phyloP scores from a whole-genome alignment of 2,888 invertebrate species.

The Cryptocephalus moraei region DNA sequence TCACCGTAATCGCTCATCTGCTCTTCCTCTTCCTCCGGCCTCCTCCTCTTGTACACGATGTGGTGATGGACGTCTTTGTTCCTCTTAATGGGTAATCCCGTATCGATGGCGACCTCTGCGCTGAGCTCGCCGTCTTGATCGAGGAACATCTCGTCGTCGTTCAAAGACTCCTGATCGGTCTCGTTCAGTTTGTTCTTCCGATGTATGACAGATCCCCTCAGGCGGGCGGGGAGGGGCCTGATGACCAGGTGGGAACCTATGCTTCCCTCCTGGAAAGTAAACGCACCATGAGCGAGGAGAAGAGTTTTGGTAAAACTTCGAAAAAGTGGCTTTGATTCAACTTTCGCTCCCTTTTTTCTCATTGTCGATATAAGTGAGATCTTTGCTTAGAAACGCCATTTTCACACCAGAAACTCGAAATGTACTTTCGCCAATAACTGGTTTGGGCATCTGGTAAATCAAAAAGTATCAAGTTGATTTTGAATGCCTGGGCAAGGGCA shows the following conservation, averaged over 20 bases:
- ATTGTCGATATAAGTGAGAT: too few relatives aligned
- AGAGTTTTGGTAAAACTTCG: too few relatives aligned
- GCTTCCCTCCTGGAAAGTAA: conserved; percentile 67
- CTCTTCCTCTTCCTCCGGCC: conserved; percentile 45
- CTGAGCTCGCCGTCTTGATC: conserved; percentile 54
- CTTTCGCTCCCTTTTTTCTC: too few relatives aligned
- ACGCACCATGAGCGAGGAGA: too few relatives aligned
- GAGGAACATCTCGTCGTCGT: conserved; percentile 63
- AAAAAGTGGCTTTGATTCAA: too few relatives aligned
- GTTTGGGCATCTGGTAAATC: too few relatives aligned
- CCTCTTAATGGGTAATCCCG: conserved; percentile 46
- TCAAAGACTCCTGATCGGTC: conserved; percentile 14
- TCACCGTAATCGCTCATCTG: conserved; percentile 75
- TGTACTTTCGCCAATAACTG: too few relatives aligned
- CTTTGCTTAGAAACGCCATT: too few relatives aligned
- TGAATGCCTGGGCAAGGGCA: too few relatives aligned
- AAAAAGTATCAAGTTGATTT: too few relatives aligned
- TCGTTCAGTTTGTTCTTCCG: conserved; percentile 15
- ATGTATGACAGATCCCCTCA: conserved; percentile 35
- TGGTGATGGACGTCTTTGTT: conserved; percentile 48
- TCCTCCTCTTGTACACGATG: conserved; percentile 62
- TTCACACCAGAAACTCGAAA: too few relatives aligned
- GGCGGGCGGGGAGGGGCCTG: conserved; percentile 69
- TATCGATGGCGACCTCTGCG: conserved; percentile 54
- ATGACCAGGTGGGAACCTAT: conserved; percentile 84